Conservation (phyloP, 2,113 vertebrate species). For the Nanorana parkeri region DNA sequence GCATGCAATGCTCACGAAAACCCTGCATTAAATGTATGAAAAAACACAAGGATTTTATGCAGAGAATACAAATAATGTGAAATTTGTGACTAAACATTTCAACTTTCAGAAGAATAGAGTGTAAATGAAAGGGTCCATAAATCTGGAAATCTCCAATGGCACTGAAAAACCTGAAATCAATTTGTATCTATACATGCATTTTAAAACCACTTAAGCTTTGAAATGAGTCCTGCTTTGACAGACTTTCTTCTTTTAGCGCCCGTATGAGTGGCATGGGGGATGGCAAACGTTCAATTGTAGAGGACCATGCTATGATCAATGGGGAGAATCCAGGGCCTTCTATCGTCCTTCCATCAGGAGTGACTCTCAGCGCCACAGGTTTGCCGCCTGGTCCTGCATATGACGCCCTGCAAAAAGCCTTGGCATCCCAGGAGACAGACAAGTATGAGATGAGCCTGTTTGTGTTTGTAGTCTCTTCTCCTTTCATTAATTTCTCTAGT, state of each 20-base stretch:
- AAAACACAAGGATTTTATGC: no score
- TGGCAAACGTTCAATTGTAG: slow-evolving; percentile 63
- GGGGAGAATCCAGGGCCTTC: slow-evolving; percentile 86
- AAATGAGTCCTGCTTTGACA: not conserved
- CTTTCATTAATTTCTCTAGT: not conserved
- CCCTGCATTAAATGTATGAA: no score
- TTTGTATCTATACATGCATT: no score
- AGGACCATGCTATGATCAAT: slow-evolving; percentile 67
- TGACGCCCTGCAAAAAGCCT: slow-evolving; percentile 84
- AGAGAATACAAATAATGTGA: no score
- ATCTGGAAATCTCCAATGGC: no score
- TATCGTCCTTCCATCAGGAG: slow-evolving; percentile 81
- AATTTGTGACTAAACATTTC: no score
- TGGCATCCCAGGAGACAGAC: slow-evolving; percentile 85
- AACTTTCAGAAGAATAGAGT: no score
- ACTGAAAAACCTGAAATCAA: no score
- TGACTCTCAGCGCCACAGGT: slow-evolving; percentile 79
- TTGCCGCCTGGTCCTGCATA: slow-evolving; percentile 82
- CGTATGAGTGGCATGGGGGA: slow-evolving; percentile 84
- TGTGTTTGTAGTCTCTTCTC: no score
- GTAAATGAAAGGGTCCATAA: no score
- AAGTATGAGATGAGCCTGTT: slow-evolving; percentile 67
- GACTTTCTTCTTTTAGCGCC: slow-evolving; percentile 68
- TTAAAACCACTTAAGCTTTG: no score
- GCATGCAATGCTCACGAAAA: no score